A percentile compares a stretch with the other conserved stretches of the same genome.
Evolutionary conservation across 2,888 invertebrate genomes (phyloP).

Genomic region (Eilema depressum): DNA sequence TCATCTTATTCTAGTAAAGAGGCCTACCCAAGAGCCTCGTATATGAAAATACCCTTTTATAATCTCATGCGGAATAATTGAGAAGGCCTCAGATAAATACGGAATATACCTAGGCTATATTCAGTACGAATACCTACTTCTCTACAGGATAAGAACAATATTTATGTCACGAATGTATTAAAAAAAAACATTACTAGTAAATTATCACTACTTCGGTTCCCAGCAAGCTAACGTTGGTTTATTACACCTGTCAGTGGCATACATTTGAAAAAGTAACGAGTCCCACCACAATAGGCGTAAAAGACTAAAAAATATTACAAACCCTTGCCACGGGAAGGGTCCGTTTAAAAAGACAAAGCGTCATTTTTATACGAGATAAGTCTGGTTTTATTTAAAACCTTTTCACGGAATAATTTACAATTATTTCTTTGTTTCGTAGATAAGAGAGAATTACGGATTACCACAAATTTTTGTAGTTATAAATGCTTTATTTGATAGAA

Average conservation of each 20-base stretch:
- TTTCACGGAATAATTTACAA: conserved; percentile 23
- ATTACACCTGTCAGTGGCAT: conserved; percentile 59
- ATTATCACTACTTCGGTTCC: conserved; percentile 17
- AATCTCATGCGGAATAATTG: background rate
- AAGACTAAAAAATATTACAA: conserved; percentile 57
- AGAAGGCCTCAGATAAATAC: background rate
- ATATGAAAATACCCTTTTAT: background rate
- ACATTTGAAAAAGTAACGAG: conserved; percentile 58
- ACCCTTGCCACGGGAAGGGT: conserved; percentile 53
- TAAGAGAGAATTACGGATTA: conserved; percentile 12
- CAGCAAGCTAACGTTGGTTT: conserved; percentile 27
- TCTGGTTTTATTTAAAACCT: conserved; percentile 31
- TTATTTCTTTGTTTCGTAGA: conserved; percentile 9
- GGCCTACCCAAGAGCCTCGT: too few species aligned
- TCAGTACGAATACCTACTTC: background rate
- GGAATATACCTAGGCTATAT: too few species aligned
- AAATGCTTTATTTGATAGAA: background rate
- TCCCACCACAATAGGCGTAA: conserved; percentile 53
- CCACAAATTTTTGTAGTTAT: background rate
- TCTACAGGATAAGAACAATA: too few species aligned
- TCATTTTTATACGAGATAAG: conserved; percentile 40
- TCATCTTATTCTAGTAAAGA: background rate
- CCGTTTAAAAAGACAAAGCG: conserved; percentile 55
- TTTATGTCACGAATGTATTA: background rate
- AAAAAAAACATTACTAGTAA: background rate